Percentiles rank a stretch among this genome's conserved stretches.
phyloP scores from a whole-genome alignment of 2,888 invertebrate species.

The Strigamia transsilvanica region DNA sequence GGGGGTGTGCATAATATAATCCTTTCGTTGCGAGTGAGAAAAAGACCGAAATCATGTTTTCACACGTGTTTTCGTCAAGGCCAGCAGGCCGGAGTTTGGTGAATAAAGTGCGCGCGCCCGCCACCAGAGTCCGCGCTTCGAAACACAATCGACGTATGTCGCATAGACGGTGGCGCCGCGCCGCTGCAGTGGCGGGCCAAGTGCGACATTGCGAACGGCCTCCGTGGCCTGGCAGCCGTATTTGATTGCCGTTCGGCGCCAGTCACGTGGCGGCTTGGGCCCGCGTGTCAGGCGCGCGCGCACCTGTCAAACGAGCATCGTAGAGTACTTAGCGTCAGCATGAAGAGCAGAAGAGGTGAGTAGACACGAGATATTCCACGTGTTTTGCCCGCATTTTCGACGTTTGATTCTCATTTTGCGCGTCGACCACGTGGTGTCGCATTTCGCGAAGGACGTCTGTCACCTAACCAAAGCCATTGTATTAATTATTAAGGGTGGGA shows the following conservation, averaged over 20 bases:
- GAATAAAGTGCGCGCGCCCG: neutral
- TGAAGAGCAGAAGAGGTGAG: slow-evolving; percentile 24
- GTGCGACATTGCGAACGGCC: slow-evolving; percentile 7
- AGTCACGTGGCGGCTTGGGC: slow-evolving; percentile 27
- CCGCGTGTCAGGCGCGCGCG: slow-evolving; percentile 32
- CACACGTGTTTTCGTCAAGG: neutral
- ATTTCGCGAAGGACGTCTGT: neutral
- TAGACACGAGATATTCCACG: neutral
- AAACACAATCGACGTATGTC: neutral
- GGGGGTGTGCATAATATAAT: neutral
- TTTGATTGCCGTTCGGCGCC: slow-evolving; percentile 35
- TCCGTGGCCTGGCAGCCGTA: slow-evolving; percentile 1
- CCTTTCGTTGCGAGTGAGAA: neutral
- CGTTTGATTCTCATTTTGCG: neutral
- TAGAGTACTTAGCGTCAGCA: neutral
- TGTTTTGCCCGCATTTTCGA: neutral
- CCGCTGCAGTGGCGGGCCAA: neutral
- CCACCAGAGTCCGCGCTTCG: neutral
- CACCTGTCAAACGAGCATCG: slow-evolving; percentile 30
- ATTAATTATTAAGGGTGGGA: neutral
- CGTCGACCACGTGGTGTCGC: neutral
- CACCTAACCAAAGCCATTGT: neutral
- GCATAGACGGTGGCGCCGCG: neutral
- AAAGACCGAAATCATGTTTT: neutral
- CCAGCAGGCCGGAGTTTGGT: no score